These are phyloP conservation scores for Rousettus leschenaultii DNA, from an alignment of 2,113 vertebrate genomes.

Conservation along the genomic window DNA sequence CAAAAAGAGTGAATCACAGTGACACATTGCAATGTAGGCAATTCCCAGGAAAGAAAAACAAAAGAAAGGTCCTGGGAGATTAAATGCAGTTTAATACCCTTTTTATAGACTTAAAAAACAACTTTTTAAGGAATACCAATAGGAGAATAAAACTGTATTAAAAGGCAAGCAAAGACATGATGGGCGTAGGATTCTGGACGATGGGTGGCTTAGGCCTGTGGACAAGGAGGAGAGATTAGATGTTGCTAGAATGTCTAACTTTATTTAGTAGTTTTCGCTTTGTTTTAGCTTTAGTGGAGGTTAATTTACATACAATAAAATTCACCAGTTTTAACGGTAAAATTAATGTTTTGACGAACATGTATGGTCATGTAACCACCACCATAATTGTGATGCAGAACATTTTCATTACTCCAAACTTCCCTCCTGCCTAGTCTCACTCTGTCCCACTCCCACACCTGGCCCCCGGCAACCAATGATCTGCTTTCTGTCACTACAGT, in stretches of 20 bases:
- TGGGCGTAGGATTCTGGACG: neutral
- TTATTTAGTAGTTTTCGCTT: neutral
- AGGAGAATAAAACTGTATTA: neutral
- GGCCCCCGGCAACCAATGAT: neutral
- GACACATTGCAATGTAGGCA: neutral
- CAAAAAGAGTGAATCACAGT: neutral
- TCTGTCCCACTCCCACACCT: neutral
- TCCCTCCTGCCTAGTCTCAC: neutral
- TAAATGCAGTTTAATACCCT: neutral
- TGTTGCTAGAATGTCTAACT: neutral
- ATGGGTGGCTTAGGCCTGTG: neutral
- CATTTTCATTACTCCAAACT: neutral
- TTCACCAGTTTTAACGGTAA: neutral
- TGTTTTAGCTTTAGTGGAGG: neutral
- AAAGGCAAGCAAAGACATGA: neutral
- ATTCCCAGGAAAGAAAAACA: neutral
- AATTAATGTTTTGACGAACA: neutral
- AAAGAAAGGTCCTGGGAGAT: too few relatives aligned
- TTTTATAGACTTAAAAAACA: neutral
- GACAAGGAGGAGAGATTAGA: rapidly evolving
- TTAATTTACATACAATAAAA: neutral
- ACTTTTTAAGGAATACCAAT: neutral
- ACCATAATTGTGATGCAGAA: neutral
- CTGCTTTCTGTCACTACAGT: neutral
- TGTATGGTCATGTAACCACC: neutral